These are phyloP conservation scores for Hartigia nigra DNA, from an alignment of 2,888 invertebrate genomes.

Conservation along the genomic window DNA sequence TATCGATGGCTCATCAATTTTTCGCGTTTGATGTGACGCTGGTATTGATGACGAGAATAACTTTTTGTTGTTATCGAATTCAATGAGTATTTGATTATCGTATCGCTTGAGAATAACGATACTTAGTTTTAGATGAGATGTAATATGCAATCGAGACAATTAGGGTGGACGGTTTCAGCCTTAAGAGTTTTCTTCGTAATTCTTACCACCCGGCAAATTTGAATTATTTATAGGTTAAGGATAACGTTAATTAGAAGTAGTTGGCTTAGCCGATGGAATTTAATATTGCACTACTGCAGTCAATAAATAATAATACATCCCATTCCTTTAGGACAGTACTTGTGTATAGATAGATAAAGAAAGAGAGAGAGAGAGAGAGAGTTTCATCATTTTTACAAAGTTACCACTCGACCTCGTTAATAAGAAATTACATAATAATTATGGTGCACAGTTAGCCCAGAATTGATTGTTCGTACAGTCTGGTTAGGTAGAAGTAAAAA, in stretches of 20 bases:
- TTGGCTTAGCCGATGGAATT: no score
- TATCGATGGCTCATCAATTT: neutral
- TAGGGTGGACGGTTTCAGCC: neutral
- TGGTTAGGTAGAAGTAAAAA: neutral
- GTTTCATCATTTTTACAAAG: no score
- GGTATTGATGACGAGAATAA: neutral
- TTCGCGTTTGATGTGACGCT: neutral
- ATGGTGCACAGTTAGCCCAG: neutral
- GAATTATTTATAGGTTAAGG: constrained; percentile 49
- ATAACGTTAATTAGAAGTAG: constrained; percentile 3
- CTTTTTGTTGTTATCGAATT: neutral
- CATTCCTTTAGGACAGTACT: no score
- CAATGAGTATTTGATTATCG: neutral
- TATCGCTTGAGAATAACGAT: neutral
- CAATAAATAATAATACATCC: no score
- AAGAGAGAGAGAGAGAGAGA: no score
- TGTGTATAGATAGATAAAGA: no score
- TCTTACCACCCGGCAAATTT: constrained; percentile 42
- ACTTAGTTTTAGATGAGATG: neutral
- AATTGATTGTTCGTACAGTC: neutral
- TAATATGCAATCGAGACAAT: neutral
- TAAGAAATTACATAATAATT: no score
- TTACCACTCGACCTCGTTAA: no score
- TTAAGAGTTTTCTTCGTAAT: constrained; percentile 41
- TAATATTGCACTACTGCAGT: no score